Percentiles rank a stretch among this genome's conserved stretches.
These are phyloP conservation scores for Condylura cristata DNA, from an alignment of 2,113 vertebrate genomes.

Conservation along the genomic window DNA sequence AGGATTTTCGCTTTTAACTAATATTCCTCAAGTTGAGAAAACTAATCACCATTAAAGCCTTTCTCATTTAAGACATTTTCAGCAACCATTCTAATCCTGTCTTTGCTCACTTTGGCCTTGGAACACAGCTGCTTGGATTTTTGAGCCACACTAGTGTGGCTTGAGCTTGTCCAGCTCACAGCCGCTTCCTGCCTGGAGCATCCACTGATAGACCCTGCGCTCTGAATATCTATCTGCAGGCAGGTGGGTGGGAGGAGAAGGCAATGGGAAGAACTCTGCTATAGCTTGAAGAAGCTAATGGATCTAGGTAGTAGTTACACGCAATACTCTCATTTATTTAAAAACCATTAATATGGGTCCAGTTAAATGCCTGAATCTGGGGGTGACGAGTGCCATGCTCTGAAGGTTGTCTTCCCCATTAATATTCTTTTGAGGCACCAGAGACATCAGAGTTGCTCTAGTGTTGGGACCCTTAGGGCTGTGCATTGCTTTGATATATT, in stretches of 20 bases:
- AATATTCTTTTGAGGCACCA: not conserved
- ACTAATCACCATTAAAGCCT: not conserved
- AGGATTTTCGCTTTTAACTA: conserved; percentile 50
- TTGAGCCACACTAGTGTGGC: conserved; percentile 48
- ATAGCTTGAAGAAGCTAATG: not conserved
- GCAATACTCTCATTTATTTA: not conserved
- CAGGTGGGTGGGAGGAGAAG: not conserved
- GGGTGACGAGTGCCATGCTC: not conserved
- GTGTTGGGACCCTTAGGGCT: conserved; percentile 73
- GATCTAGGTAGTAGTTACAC: not conserved
- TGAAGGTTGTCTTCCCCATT: not conserved
- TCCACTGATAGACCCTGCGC: not conserved
- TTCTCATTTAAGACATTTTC: conserved; percentile 27
- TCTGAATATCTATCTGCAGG: not conserved
- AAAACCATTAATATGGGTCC: not conserved
- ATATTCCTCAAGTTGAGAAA: conserved; percentile 23
- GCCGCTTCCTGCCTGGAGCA: not conserved
- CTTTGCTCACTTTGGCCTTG: conserved; percentile 63
- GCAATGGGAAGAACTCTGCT: not conserved
- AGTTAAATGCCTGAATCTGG: not conserved
- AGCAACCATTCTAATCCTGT: conserved; percentile 45
- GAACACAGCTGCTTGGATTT: conserved; percentile 66
- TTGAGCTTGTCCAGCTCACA: conserved; percentile 53
- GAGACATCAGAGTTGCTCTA: conserved; percentile 36
- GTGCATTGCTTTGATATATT: conserved; percentile 86